Conservation (phyloP, 2,888 invertebrate genomes). For the Aromia moschata region DNA sequence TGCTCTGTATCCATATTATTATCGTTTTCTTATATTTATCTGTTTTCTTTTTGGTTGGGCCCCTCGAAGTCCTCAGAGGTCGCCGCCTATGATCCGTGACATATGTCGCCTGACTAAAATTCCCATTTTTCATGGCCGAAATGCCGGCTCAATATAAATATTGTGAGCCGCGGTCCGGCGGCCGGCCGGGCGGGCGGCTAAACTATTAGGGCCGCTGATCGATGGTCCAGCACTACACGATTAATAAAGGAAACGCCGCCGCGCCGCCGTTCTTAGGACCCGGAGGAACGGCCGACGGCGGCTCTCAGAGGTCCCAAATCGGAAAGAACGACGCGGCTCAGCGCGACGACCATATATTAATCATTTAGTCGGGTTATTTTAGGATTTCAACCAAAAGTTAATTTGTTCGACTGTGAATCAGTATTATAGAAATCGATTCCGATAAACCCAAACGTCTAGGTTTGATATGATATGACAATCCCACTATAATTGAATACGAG, state of each 20-base stretch:
- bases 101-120: constrained; percentile 51
- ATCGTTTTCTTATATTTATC: too few relatives aligned
- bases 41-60: too few relatives aligned
- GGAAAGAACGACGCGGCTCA: too few relatives aligned
- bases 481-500: too few relatives aligned
- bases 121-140: constrained; percentile 54
- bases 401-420: too few relatives aligned
- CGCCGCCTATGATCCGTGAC: constrained; percentile 46
- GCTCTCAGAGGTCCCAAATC: not conserved
- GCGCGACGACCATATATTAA: too few relatives aligned
- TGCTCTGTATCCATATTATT: too few relatives aligned
- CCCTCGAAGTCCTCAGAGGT: constrained; percentile 50
- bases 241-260: constrained; percentile 41
- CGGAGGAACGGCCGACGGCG: not conserved
- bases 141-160: constrained; percentile 58
- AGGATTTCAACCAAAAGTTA: too few relatives aligned
- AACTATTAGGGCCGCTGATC: constrained; percentile 53
- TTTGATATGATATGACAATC: too few relatives aligned
- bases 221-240: constrained; percentile 48
- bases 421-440: too few relatives aligned
- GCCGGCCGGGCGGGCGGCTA: constrained; percentile 38
- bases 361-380: too few relatives aligned
- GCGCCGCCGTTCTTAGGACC: not conserved
- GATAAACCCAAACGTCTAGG: too few relatives aligned
- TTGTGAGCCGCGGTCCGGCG: constrained; percentile 50